phyloP scores from a whole-genome alignment of 2,113 vertebrate genomes.

The Eudorcas thomsonii region DNA sequence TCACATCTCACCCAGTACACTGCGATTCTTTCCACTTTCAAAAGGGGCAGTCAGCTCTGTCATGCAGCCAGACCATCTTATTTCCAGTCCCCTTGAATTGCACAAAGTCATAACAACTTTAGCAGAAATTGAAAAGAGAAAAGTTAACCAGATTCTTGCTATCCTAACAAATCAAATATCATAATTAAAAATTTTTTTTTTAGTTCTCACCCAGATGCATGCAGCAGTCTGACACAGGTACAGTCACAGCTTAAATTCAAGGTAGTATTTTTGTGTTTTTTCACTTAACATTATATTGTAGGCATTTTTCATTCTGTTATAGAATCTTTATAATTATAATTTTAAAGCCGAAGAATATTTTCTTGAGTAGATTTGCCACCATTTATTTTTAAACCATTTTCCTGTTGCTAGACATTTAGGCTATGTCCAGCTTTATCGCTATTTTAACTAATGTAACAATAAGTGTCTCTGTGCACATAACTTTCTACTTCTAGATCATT shows the following conservation, averaged over 20 bases:
- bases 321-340: background rate
- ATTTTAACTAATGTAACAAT: background rate
- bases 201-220: background rate
- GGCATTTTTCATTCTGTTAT: background rate
- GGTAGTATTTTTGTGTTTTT: background rate
- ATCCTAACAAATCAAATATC: background rate
- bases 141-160: background rate
- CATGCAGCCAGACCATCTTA: background rate
- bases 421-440: background rate
- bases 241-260: background rate
- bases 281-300: background rate
- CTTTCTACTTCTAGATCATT: background rate
- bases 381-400: slow-evolving; percentile 1
- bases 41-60: background rate
- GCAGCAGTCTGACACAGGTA: background rate
- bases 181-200: background rate
- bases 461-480: background rate
- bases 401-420: background rate
- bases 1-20: background rate
- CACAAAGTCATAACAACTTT: background rate
- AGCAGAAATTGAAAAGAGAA: background rate
- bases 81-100: background rate
- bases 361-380: background rate
- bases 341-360: slow-evolving; percentile 1
- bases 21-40: background rate